Evolutionary conservation across 2,888 invertebrate genomes (phyloP), one percentile per base, ranked within the genome.

Genomic region (Drosophila mulleri): DNA sequence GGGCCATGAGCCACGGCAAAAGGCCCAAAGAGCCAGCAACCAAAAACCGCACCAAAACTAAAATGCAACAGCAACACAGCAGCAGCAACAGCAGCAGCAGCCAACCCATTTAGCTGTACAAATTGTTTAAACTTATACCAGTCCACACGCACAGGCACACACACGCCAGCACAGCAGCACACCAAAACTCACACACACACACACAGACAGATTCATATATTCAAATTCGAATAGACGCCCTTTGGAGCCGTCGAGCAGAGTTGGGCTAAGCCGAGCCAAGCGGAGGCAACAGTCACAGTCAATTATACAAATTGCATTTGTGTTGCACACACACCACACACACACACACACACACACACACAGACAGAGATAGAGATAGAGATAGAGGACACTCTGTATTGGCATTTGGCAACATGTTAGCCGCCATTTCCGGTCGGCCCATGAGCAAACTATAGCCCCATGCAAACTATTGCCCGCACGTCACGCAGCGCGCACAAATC

Each of bases 291-390:
- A 86, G 83, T 83, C 88, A 81, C 88, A 85, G 85, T 87, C 85
- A 85, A 89, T 85, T 85, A 85, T 87, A 89, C 89, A 85, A 85
- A 89, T 85, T 85, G 88, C 89, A 89, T 86, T 87, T 87, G 87
- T 69, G 67, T 72, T 69, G 58, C 48, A 60, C 37, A 18, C 35
- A 48, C 57, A 66, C 26, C 35, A 48, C 57, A 66, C 26, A 61
- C 45, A 68, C 44, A 26, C 14, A 52, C 39, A 57, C 37, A 20
- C 42, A 37, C 18, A 32, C 29, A 47, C 12, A 20, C 39, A 26
- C 20, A 48, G 29, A 60, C 23, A 39, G 0, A 26, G 5, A 26
- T 7, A 26, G 7, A 58, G 20, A 53, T 0, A 58, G 29, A 47
- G 9, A 32, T 4, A 54, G 9, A 26, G 29, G 45, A 64, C 57